These are phyloP conservation scores for Leucosticte australis DNA, from an alignment of 2,113 vertebrate genomes.

Conservation along the genomic window DNA sequence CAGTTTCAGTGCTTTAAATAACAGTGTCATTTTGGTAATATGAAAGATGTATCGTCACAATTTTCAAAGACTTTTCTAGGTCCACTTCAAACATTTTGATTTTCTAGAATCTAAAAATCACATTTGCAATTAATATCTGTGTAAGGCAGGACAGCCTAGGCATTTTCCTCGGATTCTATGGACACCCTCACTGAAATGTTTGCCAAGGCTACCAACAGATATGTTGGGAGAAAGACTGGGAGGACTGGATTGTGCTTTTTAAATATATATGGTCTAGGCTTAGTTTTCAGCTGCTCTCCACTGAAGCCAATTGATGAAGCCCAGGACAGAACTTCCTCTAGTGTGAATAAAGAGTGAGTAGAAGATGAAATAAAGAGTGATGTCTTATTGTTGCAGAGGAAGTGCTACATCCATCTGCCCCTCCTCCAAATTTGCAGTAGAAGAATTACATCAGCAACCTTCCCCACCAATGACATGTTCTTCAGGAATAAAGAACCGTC, in stretches of 20 bases:
- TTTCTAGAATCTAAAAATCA: not conserved
- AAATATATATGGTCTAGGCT: not conserved
- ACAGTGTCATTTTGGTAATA: slow-evolving; percentile 56
- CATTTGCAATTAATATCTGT: not conserved
- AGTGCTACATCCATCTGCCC: not conserved
- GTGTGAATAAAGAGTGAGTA: not conserved
- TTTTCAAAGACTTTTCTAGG: slow-evolving; percentile 35
- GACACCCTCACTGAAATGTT: not conserved
- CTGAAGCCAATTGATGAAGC: not conserved
- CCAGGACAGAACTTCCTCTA: not conserved
- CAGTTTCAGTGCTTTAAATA: slow-evolving; percentile 55
- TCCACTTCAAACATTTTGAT: not conserved
- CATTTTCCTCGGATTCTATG: not conserved
- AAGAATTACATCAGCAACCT: not conserved
- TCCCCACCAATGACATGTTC: not conserved
- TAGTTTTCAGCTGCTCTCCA: not conserved
- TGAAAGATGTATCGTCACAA: slow-evolving; percentile 19
- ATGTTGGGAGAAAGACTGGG: fast-evolving
- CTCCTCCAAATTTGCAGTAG: not conserved
- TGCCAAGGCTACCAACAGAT: not conserved
- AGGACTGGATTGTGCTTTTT: not conserved
- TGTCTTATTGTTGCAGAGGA: not conserved
- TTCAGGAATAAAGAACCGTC: not conserved
- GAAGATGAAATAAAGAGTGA: not conserved
- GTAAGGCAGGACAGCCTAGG: not conserved